These are phyloP conservation scores for Hemistola chrysoprasaria DNA, from an alignment of 2,888 invertebrate species.

Conservation along the genomic window DNA sequence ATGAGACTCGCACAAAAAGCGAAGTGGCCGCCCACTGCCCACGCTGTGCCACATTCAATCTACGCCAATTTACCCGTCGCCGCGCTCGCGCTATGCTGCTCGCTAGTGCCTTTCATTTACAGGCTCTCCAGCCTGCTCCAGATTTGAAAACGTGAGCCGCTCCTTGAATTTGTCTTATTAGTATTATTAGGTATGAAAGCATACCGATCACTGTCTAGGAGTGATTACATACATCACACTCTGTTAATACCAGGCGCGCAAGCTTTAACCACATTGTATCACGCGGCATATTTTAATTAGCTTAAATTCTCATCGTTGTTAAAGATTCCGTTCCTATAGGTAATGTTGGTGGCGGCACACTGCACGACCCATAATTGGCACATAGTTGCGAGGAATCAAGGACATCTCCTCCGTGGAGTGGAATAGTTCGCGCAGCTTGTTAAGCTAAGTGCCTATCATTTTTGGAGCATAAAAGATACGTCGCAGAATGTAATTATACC, in stretches of 20 bases:
- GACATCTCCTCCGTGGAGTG: slow-evolving; percentile 16
- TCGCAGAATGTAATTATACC: slow-evolving; percentile 20
- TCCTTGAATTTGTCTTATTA: slow-evolving; percentile 20
- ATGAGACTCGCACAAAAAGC: slow-evolving; percentile 22
- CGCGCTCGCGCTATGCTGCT: background rate
- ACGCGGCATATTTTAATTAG: slow-evolving; percentile 2
- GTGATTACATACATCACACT: too few relatives aligned
- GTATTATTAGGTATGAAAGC: slow-evolving; percentile 16
- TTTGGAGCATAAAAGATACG: slow-evolving; percentile 21
- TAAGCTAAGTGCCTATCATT: slow-evolving; percentile 25
- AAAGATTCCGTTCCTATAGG: background rate
- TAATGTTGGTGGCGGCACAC: slow-evolving; percentile 12
- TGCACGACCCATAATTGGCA: slow-evolving; percentile 14
- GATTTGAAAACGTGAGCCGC: slow-evolving; percentile 34
- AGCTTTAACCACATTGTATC: too few relatives aligned
- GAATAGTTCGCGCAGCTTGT: slow-evolving; percentile 23
- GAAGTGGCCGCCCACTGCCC: slow-evolving; percentile 12
- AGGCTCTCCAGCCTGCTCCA: slow-evolving; percentile 19
- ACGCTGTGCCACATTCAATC: slow-evolving; percentile 24
- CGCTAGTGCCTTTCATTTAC: slow-evolving; percentile 9
- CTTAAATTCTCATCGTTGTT: slow-evolving; percentile 1
- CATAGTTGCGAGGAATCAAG: slow-evolving; percentile 19
- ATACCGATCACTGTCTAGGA: too few relatives aligned
- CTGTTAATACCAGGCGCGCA: too few relatives aligned
- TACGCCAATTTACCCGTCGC: slow-evolving; percentile 14